These are phyloP conservation scores for Pipra filicauda DNA, from an alignment of 2,113 vertebrate genomes.

Conservation along the genomic window DNA sequence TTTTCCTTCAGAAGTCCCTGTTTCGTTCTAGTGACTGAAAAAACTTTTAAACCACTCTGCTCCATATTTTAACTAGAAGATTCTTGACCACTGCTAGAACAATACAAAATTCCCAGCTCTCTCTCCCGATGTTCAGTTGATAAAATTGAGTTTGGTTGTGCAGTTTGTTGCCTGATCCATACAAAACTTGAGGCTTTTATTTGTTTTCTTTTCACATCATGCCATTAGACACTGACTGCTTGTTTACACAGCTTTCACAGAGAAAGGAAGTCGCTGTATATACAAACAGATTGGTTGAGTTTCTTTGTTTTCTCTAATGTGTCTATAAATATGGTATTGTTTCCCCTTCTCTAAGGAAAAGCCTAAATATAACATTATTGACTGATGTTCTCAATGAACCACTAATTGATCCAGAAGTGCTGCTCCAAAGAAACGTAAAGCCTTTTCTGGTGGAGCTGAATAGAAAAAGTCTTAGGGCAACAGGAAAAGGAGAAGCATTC, in stretches of 20 bases:
- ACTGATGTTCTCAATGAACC: neutral
- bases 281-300: neutral
- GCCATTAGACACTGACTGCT: neutral
- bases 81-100: neutral
- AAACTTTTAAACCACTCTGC: neutral
- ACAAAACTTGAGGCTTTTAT: neutral
- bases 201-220: neutral
- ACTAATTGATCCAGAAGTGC: neutral
- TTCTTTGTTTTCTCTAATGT: neutral
- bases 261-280: slow-evolving; percentile 4
- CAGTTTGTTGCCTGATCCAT: neutral
- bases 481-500: slow-evolving; percentile 11
- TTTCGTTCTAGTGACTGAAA: neutral
- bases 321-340: neutral
- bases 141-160: neutral
- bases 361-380: neutral
- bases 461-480: neutral
- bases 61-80: neutral
- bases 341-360: neutral
- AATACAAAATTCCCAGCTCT: neutral
- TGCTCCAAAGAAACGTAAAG: neutral
- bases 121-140: neutral
- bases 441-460: neutral
- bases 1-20: neutral
- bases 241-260: slow-evolving; percentile 21